Conservation (phyloP, 2,113 vertebrate genomes). For the Glaucidium brasilianum region DNA sequence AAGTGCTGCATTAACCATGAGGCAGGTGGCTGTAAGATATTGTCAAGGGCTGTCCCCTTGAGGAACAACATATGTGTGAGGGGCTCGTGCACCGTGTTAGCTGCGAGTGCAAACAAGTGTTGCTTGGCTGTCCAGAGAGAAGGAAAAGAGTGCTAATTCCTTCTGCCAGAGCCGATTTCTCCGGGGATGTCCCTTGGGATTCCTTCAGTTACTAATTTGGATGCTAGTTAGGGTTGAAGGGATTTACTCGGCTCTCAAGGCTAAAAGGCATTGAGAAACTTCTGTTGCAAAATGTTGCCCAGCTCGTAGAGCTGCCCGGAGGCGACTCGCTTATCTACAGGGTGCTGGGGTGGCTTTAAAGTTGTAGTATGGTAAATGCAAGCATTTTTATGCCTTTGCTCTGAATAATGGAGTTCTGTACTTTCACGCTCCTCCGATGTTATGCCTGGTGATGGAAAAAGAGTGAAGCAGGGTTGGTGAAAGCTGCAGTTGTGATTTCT, state of each 20-base stretch:
- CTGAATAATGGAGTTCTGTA: not conserved
- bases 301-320: not conserved
- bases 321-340: not conserved
- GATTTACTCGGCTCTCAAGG: not conserved
- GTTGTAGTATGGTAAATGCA: not conserved
- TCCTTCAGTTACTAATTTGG: not conserved
- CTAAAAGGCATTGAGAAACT: not conserved
- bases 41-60: not conserved
- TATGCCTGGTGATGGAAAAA: not conserved
- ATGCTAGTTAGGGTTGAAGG: conserved; percentile 1
- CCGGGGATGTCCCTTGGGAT: not conserved
- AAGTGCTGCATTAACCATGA: not conserved
- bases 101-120: not conserved
- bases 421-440: not conserved
- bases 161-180: not conserved
- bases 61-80: accelerated
- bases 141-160: not conserved
- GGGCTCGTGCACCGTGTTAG: not conserved
- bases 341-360: not conserved
- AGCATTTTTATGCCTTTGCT: not conserved
- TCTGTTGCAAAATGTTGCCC: not conserved
- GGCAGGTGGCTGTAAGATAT: not conserved
- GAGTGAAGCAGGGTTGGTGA: not conserved
- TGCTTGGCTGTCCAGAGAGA: not conserved
- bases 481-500: not conserved